phyloP scores from a whole-genome alignment of 2,888 invertebrate genomes.

The Ophonus ardosiacus region DNA sequence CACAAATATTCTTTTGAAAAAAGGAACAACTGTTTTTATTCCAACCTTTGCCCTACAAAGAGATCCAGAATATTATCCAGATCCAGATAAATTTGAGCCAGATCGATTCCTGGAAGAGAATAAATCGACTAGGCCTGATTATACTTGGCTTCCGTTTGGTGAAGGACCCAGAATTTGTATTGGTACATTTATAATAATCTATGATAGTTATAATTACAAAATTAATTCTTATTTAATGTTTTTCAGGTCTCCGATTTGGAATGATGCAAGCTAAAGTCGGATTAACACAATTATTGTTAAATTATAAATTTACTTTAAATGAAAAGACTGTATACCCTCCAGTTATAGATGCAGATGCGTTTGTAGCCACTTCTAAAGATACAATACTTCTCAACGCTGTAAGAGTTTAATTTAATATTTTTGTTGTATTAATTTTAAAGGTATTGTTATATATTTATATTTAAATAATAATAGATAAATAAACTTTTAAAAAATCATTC shows the following conservation, averaged over 20 bases:
- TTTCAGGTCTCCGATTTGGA: constrained; percentile 57
- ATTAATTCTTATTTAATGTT: neutral
- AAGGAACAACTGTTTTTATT: constrained; percentile 67
- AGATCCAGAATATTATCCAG: constrained; percentile 73
- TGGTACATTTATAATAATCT: constrained; percentile 68
- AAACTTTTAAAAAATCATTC: no score
- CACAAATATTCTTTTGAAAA: constrained; percentile 66
- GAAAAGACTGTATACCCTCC: constrained; percentile 35
- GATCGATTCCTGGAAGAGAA: constrained; percentile 78
- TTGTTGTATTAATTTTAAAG: neutral
- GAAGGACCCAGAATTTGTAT: constrained; percentile 75
- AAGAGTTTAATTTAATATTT: neutral
- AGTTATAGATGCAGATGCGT: constrained; percentile 27
- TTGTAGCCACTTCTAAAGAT: constrained; percentile 3
- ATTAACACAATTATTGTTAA: constrained; percentile 43
- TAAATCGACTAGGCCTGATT: constrained; percentile 72
- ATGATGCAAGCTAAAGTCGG: constrained; percentile 59
- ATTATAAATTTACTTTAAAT: constrained; percentile 58
- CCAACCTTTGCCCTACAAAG: constrained; percentile 70
- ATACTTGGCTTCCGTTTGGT: constrained; percentile 74
- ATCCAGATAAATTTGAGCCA: constrained; percentile 80
- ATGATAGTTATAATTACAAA: neutral
- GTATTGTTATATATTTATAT: neutral
- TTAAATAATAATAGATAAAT: no score
- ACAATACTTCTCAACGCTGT: constrained; percentile 40